Base-by-base conservation (phyloP, 1,140 invertebrate genomes). In the Eubasilissa regina region DNA sequence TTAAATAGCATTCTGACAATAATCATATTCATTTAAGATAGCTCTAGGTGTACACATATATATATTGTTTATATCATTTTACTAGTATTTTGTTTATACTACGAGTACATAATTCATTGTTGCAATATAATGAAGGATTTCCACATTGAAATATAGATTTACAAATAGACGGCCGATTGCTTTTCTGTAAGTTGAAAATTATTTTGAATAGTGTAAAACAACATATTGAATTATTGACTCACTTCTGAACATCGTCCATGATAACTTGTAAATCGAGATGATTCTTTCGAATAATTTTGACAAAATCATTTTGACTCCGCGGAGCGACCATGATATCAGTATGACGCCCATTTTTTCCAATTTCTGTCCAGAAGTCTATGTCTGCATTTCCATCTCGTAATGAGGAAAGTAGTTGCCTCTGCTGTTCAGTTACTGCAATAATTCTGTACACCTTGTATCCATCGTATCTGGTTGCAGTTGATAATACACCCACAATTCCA, bases 281-380 rank as follows among this genome's bases (percentile, higher is more conserved):
- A 25, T 58, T 73, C 10, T 35, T 44, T 0, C 45, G 21, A 53
- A 83, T 76, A 9, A 53, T 12, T n/a, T 60, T 15, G 1, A 78
- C 15, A 70, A 80, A 80, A 12, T 19, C 25, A 11, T 55, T 56
- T 15, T 76, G 77, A 13, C 80, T 66, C 17, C 15, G 21, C 8
- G 78, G 78, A 4, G 43, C 9, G 11, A 80, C 79, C 74, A 80
- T 80, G 47, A 84, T 80, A 82, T 80, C 83, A 85, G 85, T 13
- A 85, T 84, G 81, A 85, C 84, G 10, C 85, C 85, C 66, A 84
- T 77, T 4, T 85, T 19, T 51, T 83, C 78, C 35, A 48, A 76
- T 58, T 55, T 70, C 79, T 13, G 58, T 56, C 83, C 83, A 84
- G 56, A 84, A 84, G 64, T 83, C 82, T 43, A 80, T 43, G 51